Evolutionary conservation across 2,797 vertebrate genomes (phyloP).

Genomic region (Austrolebias charrua): DNA sequence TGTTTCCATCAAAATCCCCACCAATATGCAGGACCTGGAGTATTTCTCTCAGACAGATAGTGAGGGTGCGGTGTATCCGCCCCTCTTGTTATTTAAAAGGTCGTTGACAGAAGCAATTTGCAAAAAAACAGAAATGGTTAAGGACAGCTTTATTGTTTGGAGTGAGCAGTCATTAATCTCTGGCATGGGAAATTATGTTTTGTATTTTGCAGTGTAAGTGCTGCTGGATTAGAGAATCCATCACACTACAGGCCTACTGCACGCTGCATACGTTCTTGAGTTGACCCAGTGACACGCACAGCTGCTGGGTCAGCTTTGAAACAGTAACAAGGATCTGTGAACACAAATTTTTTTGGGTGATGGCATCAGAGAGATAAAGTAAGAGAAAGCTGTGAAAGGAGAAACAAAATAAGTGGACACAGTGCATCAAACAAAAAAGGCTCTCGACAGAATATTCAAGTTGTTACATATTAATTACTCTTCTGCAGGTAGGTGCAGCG

Average conservation of each 20-base stretch:
- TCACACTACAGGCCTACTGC: not conserved
- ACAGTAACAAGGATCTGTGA: not conserved
- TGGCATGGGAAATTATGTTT: not conserved
- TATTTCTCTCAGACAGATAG: slow-evolving; percentile 31
- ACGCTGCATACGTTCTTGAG: not conserved
- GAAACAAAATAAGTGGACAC: slow-evolving; percentile 34
- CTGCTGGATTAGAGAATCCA: not conserved
- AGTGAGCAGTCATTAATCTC: slow-evolving; percentile 10
- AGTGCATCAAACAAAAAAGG: slow-evolving; percentile 19
- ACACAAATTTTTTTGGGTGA: slow-evolving; percentile 12
- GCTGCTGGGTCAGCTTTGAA: not conserved
- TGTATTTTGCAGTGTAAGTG: not conserved
- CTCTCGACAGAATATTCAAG: slow-evolving; percentile 33
- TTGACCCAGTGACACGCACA: not conserved
- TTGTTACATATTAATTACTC: slow-evolving; percentile 76
- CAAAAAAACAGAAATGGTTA: slow-evolving; percentile 31
- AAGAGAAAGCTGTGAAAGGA: slow-evolving; percentile 17
- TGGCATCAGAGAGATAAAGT: slow-evolving; percentile 9
- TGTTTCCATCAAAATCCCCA: slow-evolving; percentile 38
- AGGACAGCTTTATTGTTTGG: slow-evolving; percentile 16
- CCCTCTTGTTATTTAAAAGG: slow-evolving; percentile 28
- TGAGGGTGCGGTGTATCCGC: slow-evolving; percentile 27
- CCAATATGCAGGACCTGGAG: slow-evolving; percentile 26
- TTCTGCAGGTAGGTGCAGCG: slow-evolving; percentile 53
- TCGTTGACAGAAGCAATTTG: slow-evolving; percentile 41